These are phyloP conservation scores for Rhinatrema bivittatum DNA, from an alignment of 2,797 vertebrate genomes.

Conservation along the genomic window DNA sequence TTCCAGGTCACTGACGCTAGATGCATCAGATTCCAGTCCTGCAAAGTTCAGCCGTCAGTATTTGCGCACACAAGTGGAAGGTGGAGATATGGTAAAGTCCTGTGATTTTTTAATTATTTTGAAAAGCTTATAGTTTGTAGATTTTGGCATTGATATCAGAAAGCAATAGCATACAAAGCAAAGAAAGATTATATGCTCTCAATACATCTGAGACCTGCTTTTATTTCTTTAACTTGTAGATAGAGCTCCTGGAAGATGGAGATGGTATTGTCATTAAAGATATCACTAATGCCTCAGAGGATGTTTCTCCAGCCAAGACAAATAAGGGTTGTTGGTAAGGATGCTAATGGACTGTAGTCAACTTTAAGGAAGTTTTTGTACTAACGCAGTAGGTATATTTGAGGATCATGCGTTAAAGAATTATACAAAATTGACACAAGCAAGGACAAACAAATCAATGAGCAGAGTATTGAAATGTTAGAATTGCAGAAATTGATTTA, in stretches of 20 bases:
- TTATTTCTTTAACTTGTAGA: conserved; percentile 4
- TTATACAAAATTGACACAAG: no score
- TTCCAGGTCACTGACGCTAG: conserved; percentile 34
- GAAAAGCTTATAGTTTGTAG: no score
- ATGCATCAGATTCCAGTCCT: conserved; percentile 23
- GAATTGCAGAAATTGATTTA: no score
- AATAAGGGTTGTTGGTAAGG: conserved; percentile 18
- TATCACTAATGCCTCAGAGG: conserved; percentile 26
- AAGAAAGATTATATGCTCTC: no score
- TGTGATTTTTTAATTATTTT: background rate
- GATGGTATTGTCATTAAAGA: conserved; percentile 32
- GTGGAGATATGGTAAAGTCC: conserved; percentile 37
- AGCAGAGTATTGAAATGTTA: no score
- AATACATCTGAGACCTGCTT: background rate
- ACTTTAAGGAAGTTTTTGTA: no score
- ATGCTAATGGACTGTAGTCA: no score
- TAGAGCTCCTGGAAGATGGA: conserved; percentile 8
- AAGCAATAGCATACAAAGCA: no score
- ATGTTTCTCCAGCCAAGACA: conserved; percentile 19
- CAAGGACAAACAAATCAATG: no score
- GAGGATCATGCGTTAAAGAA: no score
- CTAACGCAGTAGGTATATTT: no score
- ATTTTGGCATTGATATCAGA: no score
- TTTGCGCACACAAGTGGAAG: conserved; percentile 39
- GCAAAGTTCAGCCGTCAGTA: conserved; percentile 39